A percentile compares a stretch with the other conserved stretches of the same genome.
phyloP scores from a whole-genome alignment of 2,113 vertebrate species.

The Willisornis vidua region DNA sequence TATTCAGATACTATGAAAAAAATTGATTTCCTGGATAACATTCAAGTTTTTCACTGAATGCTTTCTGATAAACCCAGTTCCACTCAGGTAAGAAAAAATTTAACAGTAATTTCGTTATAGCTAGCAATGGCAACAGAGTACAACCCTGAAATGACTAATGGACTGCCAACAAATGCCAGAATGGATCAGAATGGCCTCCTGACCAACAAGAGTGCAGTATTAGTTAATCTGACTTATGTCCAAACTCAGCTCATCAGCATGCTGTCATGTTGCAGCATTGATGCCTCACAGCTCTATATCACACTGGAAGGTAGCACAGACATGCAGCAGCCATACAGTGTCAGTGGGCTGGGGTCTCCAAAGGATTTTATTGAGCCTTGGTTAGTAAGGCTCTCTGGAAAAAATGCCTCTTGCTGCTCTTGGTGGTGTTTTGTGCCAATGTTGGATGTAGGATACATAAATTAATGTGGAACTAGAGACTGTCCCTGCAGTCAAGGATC shows the following conservation, averaged over 20 bases:
- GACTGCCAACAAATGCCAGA: not conserved
- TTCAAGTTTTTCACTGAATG: not conserved
- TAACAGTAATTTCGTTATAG: not conserved
- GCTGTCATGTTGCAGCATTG: accelerated
- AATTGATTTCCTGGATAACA: not conserved
- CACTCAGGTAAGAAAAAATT: not conserved
- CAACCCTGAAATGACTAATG: not conserved
- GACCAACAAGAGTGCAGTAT: no score
- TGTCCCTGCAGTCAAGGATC: not conserved
- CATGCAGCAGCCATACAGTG: not conserved
- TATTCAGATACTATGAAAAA: not conserved
- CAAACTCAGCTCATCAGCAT: accelerated
- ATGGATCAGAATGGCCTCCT: not conserved
- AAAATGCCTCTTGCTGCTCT: not conserved
- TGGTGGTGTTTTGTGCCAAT: not conserved
- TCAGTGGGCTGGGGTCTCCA: accelerated
- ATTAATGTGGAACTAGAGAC: not conserved
- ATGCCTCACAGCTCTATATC: not conserved
- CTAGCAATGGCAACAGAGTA: accelerated
- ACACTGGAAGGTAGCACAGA: not conserved
- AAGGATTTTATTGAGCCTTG: not conserved
- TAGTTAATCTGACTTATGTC: not conserved
- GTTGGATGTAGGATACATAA: not conserved
- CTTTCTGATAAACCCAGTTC: not conserved
- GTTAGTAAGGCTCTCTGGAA: not conserved